Evolutionary conservation across 2,888 invertebrate genomes (phyloP).

Genomic region (Xestoiulus laeticollis): DNA sequence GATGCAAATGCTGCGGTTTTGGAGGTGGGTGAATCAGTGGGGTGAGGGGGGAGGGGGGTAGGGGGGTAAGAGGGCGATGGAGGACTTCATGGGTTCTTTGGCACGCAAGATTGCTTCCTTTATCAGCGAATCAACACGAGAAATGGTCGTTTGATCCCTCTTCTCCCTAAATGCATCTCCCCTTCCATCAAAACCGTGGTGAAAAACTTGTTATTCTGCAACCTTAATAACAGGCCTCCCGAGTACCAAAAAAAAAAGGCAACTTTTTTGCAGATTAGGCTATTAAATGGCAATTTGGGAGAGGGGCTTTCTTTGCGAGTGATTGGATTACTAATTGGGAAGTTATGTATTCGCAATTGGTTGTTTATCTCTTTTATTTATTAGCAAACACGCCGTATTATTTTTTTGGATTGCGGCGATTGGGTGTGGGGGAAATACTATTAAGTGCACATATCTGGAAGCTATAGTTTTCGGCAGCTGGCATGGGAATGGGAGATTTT

Average conservation of each 20-base stretch:
- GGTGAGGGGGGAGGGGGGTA: too few species aligned
- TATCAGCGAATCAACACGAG: conserved; percentile 43
- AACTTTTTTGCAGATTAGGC: conserved; percentile 5
- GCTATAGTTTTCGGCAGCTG: neutral
- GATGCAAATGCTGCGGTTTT: conserved; percentile 33
- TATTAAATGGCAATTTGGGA: conserved; percentile 21
- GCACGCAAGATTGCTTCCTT: conserved; percentile 43
- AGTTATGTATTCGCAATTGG: conserved; percentile 43
- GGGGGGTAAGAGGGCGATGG: neutral
- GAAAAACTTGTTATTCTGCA: neutral
- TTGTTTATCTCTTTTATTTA: conserved; percentile 38
- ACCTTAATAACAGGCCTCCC: neutral
- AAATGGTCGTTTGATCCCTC: conserved; percentile 27
- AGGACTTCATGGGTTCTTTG: conserved; percentile 34
- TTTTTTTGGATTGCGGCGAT: neutral
- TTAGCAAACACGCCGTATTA: conserved; percentile 6
- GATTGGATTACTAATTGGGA: conserved; percentile 40
- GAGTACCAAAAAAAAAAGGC: neutral
- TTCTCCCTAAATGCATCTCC: neutral
- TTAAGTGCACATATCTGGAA: neutral
- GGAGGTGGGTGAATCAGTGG: conserved; percentile 18
- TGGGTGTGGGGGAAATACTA: neutral
- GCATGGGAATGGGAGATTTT: neutral
- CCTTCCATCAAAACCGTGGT: neutral
- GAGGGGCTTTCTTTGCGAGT: neutral